These are phyloP conservation scores for Muscicapa adusta DNA, from an alignment of 2,113 vertebrate species.

Conservation along the genomic window DNA sequence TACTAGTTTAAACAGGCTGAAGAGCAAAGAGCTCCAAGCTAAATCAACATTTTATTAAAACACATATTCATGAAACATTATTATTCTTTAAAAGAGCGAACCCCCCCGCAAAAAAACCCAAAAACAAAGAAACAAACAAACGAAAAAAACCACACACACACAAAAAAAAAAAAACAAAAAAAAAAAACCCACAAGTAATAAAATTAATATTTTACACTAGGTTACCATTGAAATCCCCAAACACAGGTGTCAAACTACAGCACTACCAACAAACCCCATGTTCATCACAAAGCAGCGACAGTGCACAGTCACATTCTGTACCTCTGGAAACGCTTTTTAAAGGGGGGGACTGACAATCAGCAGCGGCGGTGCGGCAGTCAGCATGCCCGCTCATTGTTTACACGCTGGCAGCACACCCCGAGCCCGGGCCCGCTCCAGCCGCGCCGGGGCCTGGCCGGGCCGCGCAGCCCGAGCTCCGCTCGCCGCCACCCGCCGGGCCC, in stretches of 20 bases:
- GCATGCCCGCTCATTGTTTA: not conserved
- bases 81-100: not conserved
- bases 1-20: slow-evolving; percentile 53
- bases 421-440: not conserved
- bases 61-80: not conserved
- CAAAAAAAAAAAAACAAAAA: too few relatives aligned
- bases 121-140: too few relatives aligned
- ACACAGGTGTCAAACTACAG: not conserved
- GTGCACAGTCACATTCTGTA: accelerated
- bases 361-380: not conserved
- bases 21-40: slow-evolving; percentile 50
- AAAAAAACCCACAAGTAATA: too few relatives aligned
- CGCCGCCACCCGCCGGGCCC: not conserved
- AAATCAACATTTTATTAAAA: not conserved
- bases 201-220: not conserved
- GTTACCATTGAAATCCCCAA: not conserved
- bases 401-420: not conserved
- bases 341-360: not conserved
- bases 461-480: not conserved
- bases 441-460: not conserved
- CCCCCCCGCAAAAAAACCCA: too few relatives aligned
- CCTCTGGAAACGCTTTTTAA: not conserved
- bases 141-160: too few relatives aligned
- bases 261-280: not conserved
- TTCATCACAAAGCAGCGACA: not conserved